Conservation (phyloP, 2,888 invertebrate genomes). For the Lithophane semibrunnea region DNA sequence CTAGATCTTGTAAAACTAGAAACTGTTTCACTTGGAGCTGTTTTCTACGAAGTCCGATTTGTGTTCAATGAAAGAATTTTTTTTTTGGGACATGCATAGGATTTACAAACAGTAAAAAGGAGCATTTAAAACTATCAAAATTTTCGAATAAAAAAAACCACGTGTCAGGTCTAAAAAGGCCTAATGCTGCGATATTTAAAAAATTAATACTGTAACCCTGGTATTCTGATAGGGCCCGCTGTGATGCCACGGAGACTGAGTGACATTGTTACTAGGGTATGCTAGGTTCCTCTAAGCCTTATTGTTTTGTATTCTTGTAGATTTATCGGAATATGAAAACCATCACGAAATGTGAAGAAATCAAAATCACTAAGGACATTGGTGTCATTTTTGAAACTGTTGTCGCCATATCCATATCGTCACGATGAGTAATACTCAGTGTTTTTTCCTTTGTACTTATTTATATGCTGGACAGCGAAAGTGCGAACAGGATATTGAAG, state of each 20-base stretch:
- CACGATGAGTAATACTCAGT: conserved; percentile 42
- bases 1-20: not conserved
- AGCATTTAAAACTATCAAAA: too few relatives aligned
- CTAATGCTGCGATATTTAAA: too few relatives aligned
- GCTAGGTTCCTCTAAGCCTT: not conserved
- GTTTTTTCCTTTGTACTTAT: conserved; percentile 50
- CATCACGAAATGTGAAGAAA: not conserved
- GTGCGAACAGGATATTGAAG: conserved; percentile 49
- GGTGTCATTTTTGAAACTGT: conserved; percentile 27
- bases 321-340: not conserved
- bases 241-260: too few relatives aligned
- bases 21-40: too few relatives aligned
- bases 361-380: not conserved
- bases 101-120: too few relatives aligned
- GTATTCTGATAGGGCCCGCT: too few relatives aligned
- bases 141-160: too few relatives aligned
- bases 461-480: conserved; percentile 57
- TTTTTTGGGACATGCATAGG: too few relatives aligned
- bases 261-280: not conserved
- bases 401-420: not conserved
- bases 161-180: too few relatives aligned
- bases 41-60: not conserved
- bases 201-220: too few relatives aligned
- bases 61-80: too few relatives aligned
- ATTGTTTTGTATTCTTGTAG: too few relatives aligned